Percentiles rank a stretch among this genome's conserved stretches.
phyloP scores from a whole-genome alignment of 2,888 invertebrate species.

The Mamestra brassicae region DNA sequence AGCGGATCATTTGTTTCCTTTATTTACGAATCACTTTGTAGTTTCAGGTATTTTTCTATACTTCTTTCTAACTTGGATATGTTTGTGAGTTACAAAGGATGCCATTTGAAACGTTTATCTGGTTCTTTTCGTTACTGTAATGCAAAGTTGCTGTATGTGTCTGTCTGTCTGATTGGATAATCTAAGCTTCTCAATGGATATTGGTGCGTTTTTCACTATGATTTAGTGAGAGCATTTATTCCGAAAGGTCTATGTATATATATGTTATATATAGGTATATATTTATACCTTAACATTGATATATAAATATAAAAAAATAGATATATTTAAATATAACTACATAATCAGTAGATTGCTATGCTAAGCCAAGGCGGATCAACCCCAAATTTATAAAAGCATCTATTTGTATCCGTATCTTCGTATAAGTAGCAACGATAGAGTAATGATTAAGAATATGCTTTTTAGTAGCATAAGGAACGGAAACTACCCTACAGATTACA shows the following conservation, averaged over 20 bases:
- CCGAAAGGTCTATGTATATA: too few species aligned
- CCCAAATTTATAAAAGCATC: too few species aligned
- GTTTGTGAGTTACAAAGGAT: not conserved
- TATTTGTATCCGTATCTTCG: not conserved
- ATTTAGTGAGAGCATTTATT: too few species aligned
- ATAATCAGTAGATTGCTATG: too few species aligned
- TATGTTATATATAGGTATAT: too few species aligned
- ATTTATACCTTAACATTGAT: too few species aligned
- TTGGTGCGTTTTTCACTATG: too few species aligned
- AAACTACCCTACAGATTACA: not conserved
- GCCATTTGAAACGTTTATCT: not conserved
- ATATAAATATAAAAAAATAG: too few species aligned
- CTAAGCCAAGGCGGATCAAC: too few species aligned
- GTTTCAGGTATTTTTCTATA: not conserved
- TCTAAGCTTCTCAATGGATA: not conserved
- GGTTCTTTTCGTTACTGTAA: not conserved
- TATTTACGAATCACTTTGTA: conserved; percentile 34
- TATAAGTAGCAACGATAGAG: not conserved
- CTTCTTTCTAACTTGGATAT: not conserved
- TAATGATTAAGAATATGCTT: not conserved
- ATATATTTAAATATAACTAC: too few species aligned
- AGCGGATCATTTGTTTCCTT: conserved; percentile 32
- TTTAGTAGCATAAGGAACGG: not conserved
- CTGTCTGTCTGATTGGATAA: not conserved
- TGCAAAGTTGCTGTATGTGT: not conserved